Evolutionary conservation across 2,888 invertebrate species (phyloP), one percentile per base, ranked within the genome.

Genomic region (Noctua pronuba): DNA sequence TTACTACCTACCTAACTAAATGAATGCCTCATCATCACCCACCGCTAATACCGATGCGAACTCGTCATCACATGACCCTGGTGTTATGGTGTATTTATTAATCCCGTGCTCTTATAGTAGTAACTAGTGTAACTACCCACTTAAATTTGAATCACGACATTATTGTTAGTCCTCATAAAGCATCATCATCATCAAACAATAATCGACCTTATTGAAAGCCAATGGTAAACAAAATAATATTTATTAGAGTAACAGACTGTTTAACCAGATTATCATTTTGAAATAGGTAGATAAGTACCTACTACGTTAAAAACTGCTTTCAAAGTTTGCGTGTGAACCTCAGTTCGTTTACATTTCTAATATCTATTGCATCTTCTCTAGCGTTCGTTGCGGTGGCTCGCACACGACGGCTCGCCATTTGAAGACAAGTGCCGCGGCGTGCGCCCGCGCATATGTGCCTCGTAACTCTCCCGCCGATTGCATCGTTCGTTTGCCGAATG

Each of bases 401-500:
- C 90, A 87, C 88, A 87, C 89, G 87, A 87, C 89, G 87, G 79
- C 83, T 90, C 88, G 88, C 91, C 92, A 93, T 93, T 94, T 89
- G 91, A 92, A 93, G 91, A 88, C 90, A 92, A 91, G 91, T 89
- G 92, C 90, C 89, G 90, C 84, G 85, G 91, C 88, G 93, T 88
- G 91, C 94, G 92, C 92, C 85, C 93, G 94, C 92, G 91, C 91
- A 89, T 88, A 85, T 89, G 88, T 89, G 88, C 86, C 90, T 89
- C 90, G 86, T 91, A 90, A 91, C 89, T 91, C 92, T 91, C 90
- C 90, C 92, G 91, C 90, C 92, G 90, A 93, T 93, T 93, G 93
- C 94, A 93, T 92, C 90, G 92, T 90, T 89, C 92, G 90, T 90
- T 92, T 91, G 92, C 92, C 93, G 92, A 93, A 94, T 93, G 92